Base-by-base conservation (phyloP, 2,797 vertebrate genomes). In the Lacerta agilis region DNA sequence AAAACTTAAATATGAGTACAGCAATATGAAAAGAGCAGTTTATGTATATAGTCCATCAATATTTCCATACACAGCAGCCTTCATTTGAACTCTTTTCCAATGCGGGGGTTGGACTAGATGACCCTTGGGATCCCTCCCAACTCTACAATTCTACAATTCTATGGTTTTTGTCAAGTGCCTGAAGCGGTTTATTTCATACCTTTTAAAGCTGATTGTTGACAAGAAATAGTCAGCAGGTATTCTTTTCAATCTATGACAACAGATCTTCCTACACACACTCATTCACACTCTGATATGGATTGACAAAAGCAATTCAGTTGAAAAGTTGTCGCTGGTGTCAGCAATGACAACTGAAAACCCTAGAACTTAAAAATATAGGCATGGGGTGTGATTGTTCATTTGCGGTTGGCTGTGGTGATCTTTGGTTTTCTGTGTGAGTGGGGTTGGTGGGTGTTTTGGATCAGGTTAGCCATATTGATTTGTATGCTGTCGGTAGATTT, bases 161-260 rank as follows among this genome's bases (percentile, higher is more conserved):
- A 55, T 55, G 49, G 49, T 33, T 78, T 27, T 82, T 83, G 43
- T 41, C 33, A n/a, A 79, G 18, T 58, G 33, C 75, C 67, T 78
- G 43, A 77, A 71, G 49, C 58, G 13, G 36, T 78, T 78, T 71
- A 33, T 88, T 83, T 83, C 79, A 43, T 83, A 17, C 25, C 67
- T 43, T 5, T 71, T 71, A 58, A 55, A 33, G n/a, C 25, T 69
- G 80, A 87, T 83, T 8, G 43, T 23, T 83, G 69, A 88, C 73
- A 88, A 88, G 64, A 55, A 82, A 82, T 25, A 71, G 49, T 33
- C 64, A 83, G 27, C 29, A n/a, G 33, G 33, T 61, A 69, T 27
- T 88, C 73, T 58, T 73, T 83, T 83, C 36, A 83, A 13, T 88
- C 45, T 79, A n/a, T n/a, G 45, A 79, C 20, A 61, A 72, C n/a